Evolutionary conservation across 1,140 invertebrate species (phyloP), one percentile per base, ranked within the genome.

Genomic region (Papilio dardanus): DNA sequence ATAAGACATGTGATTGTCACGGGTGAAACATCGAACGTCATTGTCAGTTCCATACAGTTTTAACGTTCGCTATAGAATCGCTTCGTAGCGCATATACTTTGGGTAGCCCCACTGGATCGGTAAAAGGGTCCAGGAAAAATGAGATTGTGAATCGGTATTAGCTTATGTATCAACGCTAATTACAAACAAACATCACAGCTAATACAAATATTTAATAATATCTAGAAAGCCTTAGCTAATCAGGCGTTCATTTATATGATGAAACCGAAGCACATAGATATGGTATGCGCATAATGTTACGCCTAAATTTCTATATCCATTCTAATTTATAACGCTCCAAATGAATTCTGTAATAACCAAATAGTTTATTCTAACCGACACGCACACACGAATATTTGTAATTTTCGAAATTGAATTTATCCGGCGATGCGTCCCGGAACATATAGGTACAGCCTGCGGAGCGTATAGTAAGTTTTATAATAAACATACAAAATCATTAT

Each of bases 401-500:
- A 81, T 84, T 84, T 62, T 83, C 82, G 80, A 86, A 86, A 87
- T 83, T 84, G 84, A 83, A 86, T 86, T 86, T 80, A 79, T 83
- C 80, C 81, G 76, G 79, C 81, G 81, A 77, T 76, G 82, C 79
- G 81, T 85, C 76, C 74, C 79, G 83, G 76, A 81, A 67, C 28
- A 68, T 54, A 31, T 69, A n/a, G n/a, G n/a, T n/a, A 76, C 65
- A 74, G 74, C 77, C 76, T 67, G 30, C 74, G 54, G 74, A 81
- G 81, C 80, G 76, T 82, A 76, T 80, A 71, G 74, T 71, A 71
- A 85, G 83, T 92, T 90, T 93, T 93, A 92, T 91, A 87, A 89
- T 91, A 90, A 91, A 91, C 90, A 91, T 85, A 85, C 86, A 88
- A 91, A 92, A 93, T 92, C 91, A 93, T 93, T 93, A 92, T 91